Evolutionary conservation across 30 jellyfish, hydroid and myxozoan species (phyloP).

Genomic region (Cassiopea andromeda): DNA sequence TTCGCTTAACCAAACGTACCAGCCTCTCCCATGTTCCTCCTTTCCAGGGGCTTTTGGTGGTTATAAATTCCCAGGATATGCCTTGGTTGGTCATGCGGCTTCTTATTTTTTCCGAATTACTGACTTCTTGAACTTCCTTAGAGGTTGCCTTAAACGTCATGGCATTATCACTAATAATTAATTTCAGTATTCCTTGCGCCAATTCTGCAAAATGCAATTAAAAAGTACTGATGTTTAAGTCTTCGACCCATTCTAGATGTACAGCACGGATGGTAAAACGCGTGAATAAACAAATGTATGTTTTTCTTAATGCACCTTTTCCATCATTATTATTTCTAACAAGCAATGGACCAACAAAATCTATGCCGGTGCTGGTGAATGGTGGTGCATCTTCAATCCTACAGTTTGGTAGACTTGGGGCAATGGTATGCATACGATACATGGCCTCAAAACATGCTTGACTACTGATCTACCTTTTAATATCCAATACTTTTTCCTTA

Average conservation of each 20-base stretch:
- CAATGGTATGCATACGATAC: slow-evolving; percentile 14
- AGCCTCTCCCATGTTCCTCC: not conserved
- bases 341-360: slow-evolving; percentile 55
- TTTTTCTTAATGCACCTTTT: not conserved
- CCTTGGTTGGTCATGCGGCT: not conserved
- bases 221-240: not conserved
- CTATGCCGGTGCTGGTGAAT: slow-evolving; percentile 25
- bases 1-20: not conserved
- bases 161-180: not conserved
- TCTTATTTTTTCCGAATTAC: not conserved
- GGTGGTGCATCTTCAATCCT: slow-evolving; percentile 36
- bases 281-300: slow-evolving; percentile 19
- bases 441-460: slow-evolving; percentile 1
- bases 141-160: not conserved
- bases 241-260: slow-evolving; percentile 21
- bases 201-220: slow-evolving; percentile 6
- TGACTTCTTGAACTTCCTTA: not conserved
- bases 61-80: not conserved
- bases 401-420: slow-evolving; percentile 22
- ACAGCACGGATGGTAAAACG: slow-evolving; percentile 25
- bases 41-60: not conserved
- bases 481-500: slow-evolving; percentile 31
- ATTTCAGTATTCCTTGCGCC: not conserved
- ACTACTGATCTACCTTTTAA: slow-evolving; percentile 17
- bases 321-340: not conserved